phyloP scores from a whole-genome alignment of 2,888 invertebrate species.

The Bursaphelenchus okinawaensis region DNA sequence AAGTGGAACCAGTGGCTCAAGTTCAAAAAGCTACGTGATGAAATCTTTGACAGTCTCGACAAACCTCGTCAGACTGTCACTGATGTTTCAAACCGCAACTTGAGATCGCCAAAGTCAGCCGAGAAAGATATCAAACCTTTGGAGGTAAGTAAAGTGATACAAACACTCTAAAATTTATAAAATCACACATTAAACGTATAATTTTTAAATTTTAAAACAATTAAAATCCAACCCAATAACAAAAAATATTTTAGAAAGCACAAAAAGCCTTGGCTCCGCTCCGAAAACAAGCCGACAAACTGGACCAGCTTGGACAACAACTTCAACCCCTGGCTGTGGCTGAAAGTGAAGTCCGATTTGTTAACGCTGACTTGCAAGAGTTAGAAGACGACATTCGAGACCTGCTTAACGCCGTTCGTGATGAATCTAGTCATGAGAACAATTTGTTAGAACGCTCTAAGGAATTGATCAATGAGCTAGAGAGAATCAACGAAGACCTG shows the following conservation, averaged over 20 bases:
- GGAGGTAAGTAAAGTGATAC: background rate
- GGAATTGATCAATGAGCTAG: background rate
- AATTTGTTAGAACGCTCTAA: slow-evolving; percentile 8
- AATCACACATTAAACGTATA: background rate
- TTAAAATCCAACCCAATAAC: too few relatives aligned
- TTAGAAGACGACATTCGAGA: slow-evolving; percentile 34
- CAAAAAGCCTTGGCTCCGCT: background rate
- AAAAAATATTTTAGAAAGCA: too few relatives aligned
- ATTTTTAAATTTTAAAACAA: background rate
- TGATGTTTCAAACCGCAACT: background rate
- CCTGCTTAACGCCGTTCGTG: slow-evolving; percentile 14
- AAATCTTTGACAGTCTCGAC: background rate
- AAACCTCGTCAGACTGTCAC: background rate
- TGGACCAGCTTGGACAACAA: slow-evolving; percentile 38
- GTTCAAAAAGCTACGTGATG: background rate
- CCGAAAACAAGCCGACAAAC: slow-evolving; percentile 10
- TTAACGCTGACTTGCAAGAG: slow-evolving; percentile 43
- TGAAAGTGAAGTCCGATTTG: slow-evolving; percentile 41
- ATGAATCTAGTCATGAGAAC: slow-evolving; percentile 20
- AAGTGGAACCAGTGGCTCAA: background rate
- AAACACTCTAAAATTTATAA: background rate
- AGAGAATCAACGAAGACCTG: background rate
- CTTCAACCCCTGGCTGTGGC: slow-evolving; percentile 40
- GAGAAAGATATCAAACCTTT: background rate
- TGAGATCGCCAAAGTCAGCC: background rate